phyloP scores from a whole-genome alignment of 2,113 vertebrate genomes.

The Todiramphus chloris region DNA sequence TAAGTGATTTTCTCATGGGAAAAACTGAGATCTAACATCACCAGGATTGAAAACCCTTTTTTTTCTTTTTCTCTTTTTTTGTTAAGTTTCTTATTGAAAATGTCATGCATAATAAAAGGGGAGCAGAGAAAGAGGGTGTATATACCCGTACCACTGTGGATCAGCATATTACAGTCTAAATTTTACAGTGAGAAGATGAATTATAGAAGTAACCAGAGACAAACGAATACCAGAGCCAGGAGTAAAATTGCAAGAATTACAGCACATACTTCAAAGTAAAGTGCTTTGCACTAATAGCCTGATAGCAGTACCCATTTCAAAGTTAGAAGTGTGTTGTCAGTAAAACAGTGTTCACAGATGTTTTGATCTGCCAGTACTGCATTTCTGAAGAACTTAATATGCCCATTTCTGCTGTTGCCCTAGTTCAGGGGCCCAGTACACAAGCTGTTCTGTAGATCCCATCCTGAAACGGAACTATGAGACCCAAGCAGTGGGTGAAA shows the following conservation, averaged over 20 bases:
- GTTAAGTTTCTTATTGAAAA: background rate
- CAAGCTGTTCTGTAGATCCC: background rate
- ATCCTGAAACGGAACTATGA: background rate
- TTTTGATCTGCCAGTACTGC: conserved; percentile 21
- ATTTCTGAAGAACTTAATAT: conserved; percentile 34
- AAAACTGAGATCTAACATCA: conserved; percentile 35
- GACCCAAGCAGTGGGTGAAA: background rate
- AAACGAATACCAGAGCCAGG: conserved; percentile 2
- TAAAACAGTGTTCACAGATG: conserved; percentile 35
- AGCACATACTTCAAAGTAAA: conserved; percentile 51
- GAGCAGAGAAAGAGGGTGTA: background rate
- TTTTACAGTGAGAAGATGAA: conserved; percentile 29
- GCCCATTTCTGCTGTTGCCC: background rate
- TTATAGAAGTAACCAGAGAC: conserved; percentile 26
- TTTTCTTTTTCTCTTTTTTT: background rate
- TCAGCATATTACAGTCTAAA: background rate
- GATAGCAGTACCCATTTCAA: conserved; percentile 12
- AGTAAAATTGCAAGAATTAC: conserved; percentile 29
- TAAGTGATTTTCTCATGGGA: conserved; percentile 65
- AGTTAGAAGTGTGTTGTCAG: conserved; percentile 29
- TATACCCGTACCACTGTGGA: background rate
- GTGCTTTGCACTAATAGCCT: conserved; percentile 27
- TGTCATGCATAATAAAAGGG: background rate
- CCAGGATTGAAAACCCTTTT: background rate
- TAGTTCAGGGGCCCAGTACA: background rate